These are phyloP conservation scores for Microtus oregoni DNA, from an alignment of 2,113 vertebrate genomes.

Conservation along the genomic window DNA sequence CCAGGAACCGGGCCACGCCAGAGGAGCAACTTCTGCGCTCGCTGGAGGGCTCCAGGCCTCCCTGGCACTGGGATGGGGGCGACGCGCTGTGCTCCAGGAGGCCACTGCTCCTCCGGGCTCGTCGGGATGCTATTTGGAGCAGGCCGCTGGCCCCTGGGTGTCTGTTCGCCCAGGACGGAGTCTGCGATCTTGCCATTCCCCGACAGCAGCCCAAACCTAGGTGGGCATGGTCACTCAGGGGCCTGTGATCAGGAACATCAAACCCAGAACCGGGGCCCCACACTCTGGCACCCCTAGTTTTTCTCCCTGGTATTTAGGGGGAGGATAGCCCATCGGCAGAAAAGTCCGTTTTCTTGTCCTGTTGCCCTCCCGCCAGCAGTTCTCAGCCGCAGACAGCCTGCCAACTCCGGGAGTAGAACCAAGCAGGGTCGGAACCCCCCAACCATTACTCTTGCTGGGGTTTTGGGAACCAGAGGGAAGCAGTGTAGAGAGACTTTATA, in stretches of 20 bases:
- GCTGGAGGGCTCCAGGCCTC: conserved; percentile 40
- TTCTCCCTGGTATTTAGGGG: background rate
- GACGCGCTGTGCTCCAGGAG: conserved; percentile 17
- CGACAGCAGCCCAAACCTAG: background rate
- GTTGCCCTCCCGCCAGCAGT: background rate
- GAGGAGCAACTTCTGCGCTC: conserved; percentile 72
- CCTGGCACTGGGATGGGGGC: conserved; percentile 45
- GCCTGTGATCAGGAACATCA: background rate
- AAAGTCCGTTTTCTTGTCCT: background rate
- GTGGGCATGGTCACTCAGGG: background rate
- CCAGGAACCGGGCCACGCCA: conserved; percentile 1
- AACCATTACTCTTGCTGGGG: background rate
- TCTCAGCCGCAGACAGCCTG: background rate
- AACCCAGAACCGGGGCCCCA: background rate
- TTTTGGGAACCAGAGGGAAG: background rate
- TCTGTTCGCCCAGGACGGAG: background rate
- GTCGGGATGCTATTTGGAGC: conserved; percentile 31
- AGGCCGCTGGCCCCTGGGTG: conserved; percentile 58
- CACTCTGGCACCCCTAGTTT: background rate
- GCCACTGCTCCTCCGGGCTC: conserved; percentile 46
- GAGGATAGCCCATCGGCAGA: background rate
- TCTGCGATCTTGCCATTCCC: background rate
- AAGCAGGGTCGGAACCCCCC: background rate
- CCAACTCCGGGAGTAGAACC: conserved; percentile 5
- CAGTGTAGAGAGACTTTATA: conserved; percentile 45